A percentile compares a stretch with the other conserved stretches of the same genome.
phyloP scores from a whole-genome alignment of 2,888 invertebrate genomes.

The Sinhomidia bicolor region DNA sequence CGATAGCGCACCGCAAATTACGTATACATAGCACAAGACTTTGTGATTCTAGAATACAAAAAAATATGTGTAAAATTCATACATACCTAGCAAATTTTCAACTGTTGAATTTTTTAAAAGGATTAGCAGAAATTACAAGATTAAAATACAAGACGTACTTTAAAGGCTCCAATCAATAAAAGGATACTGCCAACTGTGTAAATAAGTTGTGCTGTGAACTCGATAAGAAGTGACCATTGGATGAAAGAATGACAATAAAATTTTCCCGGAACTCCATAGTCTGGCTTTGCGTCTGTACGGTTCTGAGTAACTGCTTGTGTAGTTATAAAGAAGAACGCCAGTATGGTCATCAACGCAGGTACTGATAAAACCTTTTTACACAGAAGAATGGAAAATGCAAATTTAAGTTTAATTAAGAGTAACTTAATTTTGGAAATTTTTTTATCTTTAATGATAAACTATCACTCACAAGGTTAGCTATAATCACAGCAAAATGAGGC shows the following conservation, averaged over 20 bases:
- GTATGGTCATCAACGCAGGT: conserved; percentile 33
- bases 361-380: conserved; percentile 30
- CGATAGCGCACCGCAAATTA: conserved; percentile 40
- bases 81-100: no score
- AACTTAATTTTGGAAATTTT: background rate
- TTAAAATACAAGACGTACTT: no score
- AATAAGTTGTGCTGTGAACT: conserved; percentile 48
- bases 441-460: background rate
- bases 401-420: background rate
- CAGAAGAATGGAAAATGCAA: background rate
- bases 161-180: conserved; percentile 44
- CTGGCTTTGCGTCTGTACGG: background rate
- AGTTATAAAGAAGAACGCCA: conserved; percentile 25
- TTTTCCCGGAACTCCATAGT: conserved; percentile 37
- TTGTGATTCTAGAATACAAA: conserved; percentile 33
- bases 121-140: no score
- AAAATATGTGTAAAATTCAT: background rate
- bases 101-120: no score
- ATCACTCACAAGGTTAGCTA: conserved; percentile 15
- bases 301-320: background rate
- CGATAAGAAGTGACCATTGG: conserved; percentile 27
- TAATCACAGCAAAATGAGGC: conserved; percentile 45
- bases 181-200: conserved; percentile 36
- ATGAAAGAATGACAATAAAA: conserved; percentile 32
- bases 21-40: conserved; percentile 53